Percentiles rank a stretch among this genome's conserved stretches.
Evolutionary conservation across 2,888 invertebrate species (phyloP).

Genomic region (Mythimna vitellina): DNA sequence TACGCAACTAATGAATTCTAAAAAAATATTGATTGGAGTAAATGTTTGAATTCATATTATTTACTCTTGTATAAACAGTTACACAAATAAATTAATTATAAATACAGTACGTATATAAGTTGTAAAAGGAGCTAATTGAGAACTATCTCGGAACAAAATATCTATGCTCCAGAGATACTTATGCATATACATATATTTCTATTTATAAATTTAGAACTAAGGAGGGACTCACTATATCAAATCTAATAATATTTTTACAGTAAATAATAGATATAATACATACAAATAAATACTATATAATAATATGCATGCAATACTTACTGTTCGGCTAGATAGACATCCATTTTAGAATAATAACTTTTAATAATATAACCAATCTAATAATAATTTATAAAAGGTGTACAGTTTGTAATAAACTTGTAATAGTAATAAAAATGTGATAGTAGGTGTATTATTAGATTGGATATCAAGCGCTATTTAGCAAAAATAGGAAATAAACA

Average conservation of each 20-base stretch:
- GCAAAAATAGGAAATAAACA: conserved; percentile 39
- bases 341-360: conserved; percentile 22
- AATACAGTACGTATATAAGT: not conserved
- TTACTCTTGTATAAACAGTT: conserved; percentile 7
- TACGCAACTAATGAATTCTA: conserved; percentile 17
- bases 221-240: not conserved
- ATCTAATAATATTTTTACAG: not conserved
- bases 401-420: not conserved
- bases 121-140: not conserved
- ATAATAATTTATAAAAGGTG: conserved; percentile 1
- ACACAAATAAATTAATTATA: conserved; percentile 9
- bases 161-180: not conserved
- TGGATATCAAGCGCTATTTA: conserved; percentile 31
- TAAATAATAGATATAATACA: conserved; percentile 9
- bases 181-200: not conserved
- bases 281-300: conserved; percentile 9
- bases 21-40: conserved; percentile 1
- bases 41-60: not conserved
- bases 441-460: conserved; percentile 22
- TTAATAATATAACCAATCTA: conserved; percentile 40
- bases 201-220: conserved; percentile 1
- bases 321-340: conserved; percentile 24
- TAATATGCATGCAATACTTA: conserved; percentile 48
- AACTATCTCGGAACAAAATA: not conserved
- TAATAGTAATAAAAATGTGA: not conserved